Percentiles rank a stretch among this genome's conserved stretches.
Evolutionary conservation across 2,113 vertebrate genomes (phyloP).

Genomic region (Empidonax traillii): DNA sequence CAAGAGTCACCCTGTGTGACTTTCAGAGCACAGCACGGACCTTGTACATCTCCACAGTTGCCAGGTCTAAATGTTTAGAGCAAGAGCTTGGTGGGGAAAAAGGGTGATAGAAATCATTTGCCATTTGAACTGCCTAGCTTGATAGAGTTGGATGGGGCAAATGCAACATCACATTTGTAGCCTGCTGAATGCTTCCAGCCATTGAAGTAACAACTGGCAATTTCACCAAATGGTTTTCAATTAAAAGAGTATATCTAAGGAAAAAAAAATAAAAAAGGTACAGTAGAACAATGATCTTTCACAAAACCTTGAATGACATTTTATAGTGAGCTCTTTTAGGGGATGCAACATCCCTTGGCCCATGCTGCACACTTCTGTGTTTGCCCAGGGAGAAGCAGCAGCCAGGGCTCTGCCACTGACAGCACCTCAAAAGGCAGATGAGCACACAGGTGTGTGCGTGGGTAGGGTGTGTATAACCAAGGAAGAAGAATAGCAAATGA

Average conservation of each 20-base stretch:
- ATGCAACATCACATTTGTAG: neutral
- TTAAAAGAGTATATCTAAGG: neutral
- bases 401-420: neutral
- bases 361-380: neutral
- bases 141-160: neutral
- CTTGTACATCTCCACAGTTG: neutral
- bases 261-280: neutral
- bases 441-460: conserved; percentile 48
- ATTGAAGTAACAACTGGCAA: neutral
- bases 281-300: neutral
- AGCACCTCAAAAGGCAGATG: neutral
- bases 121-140: neutral
- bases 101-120: neutral
- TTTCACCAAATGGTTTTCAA: neutral
- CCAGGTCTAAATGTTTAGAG: neutral
- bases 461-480: conserved; percentile 13
- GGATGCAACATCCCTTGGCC: neutral
- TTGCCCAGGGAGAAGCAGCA: neutral
- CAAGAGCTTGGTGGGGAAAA: neutral
- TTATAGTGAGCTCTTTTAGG: neutral
- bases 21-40: neutral
- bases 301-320: neutral
- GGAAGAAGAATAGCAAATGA: conserved; percentile 37
- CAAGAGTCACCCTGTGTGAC: neutral
- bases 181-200: neutral